Conservation (phyloP, 1,140 invertebrate genomes). For the Dendroctonus valens region DNA sequence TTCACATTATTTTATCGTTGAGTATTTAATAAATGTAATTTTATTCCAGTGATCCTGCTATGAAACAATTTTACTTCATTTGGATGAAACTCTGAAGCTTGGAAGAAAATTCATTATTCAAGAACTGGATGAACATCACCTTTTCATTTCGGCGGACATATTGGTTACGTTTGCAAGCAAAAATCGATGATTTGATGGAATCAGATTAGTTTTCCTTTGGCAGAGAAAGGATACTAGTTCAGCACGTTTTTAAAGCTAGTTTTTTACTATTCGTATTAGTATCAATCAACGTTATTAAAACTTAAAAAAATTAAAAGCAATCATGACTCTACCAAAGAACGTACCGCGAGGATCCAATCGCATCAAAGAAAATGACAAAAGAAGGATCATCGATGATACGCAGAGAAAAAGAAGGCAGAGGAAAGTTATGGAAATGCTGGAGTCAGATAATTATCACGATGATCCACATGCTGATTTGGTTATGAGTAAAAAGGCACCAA, state of each 20-base stretch:
- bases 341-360: slow-evolving; percentile 39
- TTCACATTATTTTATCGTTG: slow-evolving; percentile 6
- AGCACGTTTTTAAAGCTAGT: too few relatives aligned
- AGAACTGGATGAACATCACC: slow-evolving; percentile 93
- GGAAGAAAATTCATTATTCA: slow-evolving; percentile 95
- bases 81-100: slow-evolving; percentile 91
- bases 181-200: slow-evolving; percentile 97
- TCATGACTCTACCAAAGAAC: slow-evolving; percentile 34
- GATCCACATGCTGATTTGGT: slow-evolving; percentile 96
- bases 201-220: slow-evolving; percentile 84
- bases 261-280: not conserved
- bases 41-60: slow-evolving; percentile 86
- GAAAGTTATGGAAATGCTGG: slow-evolving; percentile 91
- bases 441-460: slow-evolving; percentile 96
- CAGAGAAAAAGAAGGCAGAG: slow-evolving; percentile 79
- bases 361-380: slow-evolving; percentile 57
- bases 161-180: slow-evolving; percentile 82
- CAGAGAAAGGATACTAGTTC: slow-evolving; percentile 74
- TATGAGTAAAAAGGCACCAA: slow-evolving; percentile 93
- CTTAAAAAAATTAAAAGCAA: slow-evolving; percentile 21
- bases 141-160: slow-evolving; percentile 94
- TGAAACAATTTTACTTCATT: slow-evolving; percentile 98
- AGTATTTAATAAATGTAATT: not conserved
- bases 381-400: slow-evolving; percentile 84
- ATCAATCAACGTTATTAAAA: slow-evolving; percentile 1